phyloP scores from a whole-genome alignment of 2,888 invertebrate species.

The Epistrophe grossulariae region DNA sequence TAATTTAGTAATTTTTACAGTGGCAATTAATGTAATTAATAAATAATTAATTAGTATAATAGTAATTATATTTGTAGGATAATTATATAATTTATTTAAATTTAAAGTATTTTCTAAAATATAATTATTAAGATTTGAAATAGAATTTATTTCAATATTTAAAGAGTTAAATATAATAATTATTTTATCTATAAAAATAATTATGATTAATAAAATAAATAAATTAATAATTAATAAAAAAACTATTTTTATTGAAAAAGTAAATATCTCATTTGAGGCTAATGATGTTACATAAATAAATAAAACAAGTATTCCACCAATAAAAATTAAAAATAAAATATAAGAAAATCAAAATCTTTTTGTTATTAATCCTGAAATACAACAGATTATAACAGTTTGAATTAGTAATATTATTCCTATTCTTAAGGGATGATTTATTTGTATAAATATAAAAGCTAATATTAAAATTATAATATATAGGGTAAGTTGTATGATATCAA shows the following conservation, averaged over 20 bases:
- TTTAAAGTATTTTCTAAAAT: conserved; percentile 84
- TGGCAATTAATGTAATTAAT: conserved; percentile 86
- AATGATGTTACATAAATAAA: conserved; percentile 88
- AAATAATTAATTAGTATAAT: conserved; percentile 86
- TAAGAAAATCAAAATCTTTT: conserved; percentile 86
- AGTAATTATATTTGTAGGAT: conserved; percentile 84
- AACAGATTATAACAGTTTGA: conserved; percentile 85
- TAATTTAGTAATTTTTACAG: conserved; percentile 86
- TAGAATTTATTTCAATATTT: conserved; percentile 82
- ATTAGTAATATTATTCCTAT: conserved; percentile 85
- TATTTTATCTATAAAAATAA: conserved; percentile 78
- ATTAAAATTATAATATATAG: conserved; percentile 77
- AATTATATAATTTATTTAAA: conserved; percentile 85
- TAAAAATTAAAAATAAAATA: conserved; percentile 87
- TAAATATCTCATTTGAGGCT: conserved; percentile 87
- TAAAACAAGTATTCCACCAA: conserved; percentile 87
- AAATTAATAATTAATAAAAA: conserved; percentile 78
- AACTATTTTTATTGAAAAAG: conserved; percentile 80
- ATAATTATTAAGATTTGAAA: conserved; percentile 78
- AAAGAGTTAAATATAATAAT: conserved; percentile 81
- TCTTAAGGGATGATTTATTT: conserved; percentile 85
- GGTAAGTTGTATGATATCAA: conserved; percentile 83
- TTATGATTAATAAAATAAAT: conserved; percentile 77
- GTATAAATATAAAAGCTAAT: conserved; percentile 83
- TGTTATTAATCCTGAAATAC: conserved; percentile 84